Evolutionary conservation across 2,888 invertebrate genomes (phyloP), one percentile per base, ranked within the genome.

Genomic region (Tachina lurida): DNA sequence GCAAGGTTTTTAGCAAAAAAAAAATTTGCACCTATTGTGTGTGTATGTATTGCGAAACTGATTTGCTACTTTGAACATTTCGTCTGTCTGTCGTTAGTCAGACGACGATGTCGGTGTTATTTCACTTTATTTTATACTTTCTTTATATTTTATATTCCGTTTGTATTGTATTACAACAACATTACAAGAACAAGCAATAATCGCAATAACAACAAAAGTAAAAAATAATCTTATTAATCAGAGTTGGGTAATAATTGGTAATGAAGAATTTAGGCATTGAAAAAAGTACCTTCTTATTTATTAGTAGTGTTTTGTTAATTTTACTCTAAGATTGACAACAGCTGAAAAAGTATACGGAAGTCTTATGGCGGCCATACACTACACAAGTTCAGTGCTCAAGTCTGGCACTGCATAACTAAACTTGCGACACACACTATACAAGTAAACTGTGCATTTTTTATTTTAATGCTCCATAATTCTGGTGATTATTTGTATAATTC

Each of bases 11-110:
- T n/a, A 47, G 31, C 31, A 31, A 31, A 31, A 62, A 63, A 80
- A 70, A 65, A 74, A 77, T 82, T 74, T 90, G 89, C 89, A 90
- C 91, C 90, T 91, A 91, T 89, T 91, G 91, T 91, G 91, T 91
- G 91, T 91, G 91, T 91, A 91, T 91, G 91, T 91, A 91, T 91
- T 91, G 91, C 91, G 90, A 91, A 91, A 91, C 91, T 90, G 91
- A 90, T 91, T 91, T 88, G 87, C 87, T 82, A 88, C 88, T 87
- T 87, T 88, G 80, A 79, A 77, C 68, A 75, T 68, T 74, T 74
- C 77, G 84, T 77, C 80, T 73, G 85, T 82, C 81, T 87, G 84
- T 84, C 87, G 86, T 79, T 84, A 87, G 84, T 84, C 86, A 84
- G 84, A 84, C 82, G 82, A 75, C 67, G 47, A 22, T 81, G 71